Base-by-base conservation (phyloP, 2,888 invertebrate genomes). In the Cantharis rustica region DNA sequence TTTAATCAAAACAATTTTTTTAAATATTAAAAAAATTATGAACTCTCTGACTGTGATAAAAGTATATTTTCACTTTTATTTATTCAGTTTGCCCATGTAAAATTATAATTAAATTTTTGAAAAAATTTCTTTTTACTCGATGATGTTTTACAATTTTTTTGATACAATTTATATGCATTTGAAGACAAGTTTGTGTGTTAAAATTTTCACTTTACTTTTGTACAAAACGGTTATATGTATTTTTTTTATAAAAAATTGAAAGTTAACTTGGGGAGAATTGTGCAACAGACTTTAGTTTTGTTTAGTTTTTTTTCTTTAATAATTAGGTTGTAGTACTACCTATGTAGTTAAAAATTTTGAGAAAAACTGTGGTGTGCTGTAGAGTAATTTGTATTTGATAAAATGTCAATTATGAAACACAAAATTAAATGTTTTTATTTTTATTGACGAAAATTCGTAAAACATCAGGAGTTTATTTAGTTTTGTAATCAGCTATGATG, bases 31-130 rank as follows among this genome's bases (percentile, higher is more conserved):
- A 61, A 66, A 74, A 77, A 74, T 16, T 71, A 82, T 85, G 86
- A 87, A 87, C 86, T 87, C 87, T 86, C 84, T 84, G 86, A 86
- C 87, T 87, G 87, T 87, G 87, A 87, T 87, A 87, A 85, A 84
- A 83, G 82, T 85, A 84, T 84, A 85, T 85, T 86, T 79, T 71
- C 69, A 73, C 69, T 70, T 68, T 61, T 71, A 62, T 63, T 64
- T 20, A 26, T 63, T 84, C 79, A 66, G 64, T 66, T 66, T 17
- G 23, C 64, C 64, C 64, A 66, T 66, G 64, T 66, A 16, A 73
- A 75, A 74, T 81, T 80, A 81, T 81, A 80, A 78, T 76, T 79
- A 75, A 76, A 75, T 72, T 66, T 66, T 66, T 66, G 64, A 66
- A 66, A 16, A 16, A 66, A 16, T 17, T 66, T 63, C 63, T 27